phyloP scores from a whole-genome alignment of 2,888 invertebrate species.

The Zaprionus lineosus region DNA sequence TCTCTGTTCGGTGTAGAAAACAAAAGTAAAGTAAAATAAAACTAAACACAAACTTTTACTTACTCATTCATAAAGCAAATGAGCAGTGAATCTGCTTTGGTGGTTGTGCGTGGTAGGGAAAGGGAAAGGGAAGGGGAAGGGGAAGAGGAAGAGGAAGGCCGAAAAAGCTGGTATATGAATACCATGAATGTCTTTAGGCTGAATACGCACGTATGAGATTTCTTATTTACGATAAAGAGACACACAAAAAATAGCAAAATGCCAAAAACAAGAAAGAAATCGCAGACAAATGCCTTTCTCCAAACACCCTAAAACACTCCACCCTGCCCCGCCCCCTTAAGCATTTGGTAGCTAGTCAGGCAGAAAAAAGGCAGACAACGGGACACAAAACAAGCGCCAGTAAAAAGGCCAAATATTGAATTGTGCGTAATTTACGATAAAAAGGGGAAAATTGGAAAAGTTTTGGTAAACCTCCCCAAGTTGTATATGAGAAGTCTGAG shows the following conservation, averaged over 20 bases:
- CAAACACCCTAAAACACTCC: neutral
- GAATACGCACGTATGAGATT: slow-evolving; percentile 77
- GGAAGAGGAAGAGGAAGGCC: slow-evolving; percentile 3
- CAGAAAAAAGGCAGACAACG: slow-evolving; percentile 73
- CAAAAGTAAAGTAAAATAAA: slow-evolving; percentile 44
- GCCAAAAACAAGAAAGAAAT: slow-evolving; percentile 57
- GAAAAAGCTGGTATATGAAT: no score
- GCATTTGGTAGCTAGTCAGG: slow-evolving; percentile 56
- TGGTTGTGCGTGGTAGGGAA: neutral
- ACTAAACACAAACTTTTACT: slow-evolving; percentile 61
- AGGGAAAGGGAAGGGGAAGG: neutral
- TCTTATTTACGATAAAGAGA: slow-evolving; percentile 80
- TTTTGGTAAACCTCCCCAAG: slow-evolving; percentile 44
- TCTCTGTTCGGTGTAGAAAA: slow-evolving; percentile 3
- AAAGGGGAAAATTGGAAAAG: slow-evolving; percentile 81
- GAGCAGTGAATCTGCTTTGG: slow-evolving; percentile 21
- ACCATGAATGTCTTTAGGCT: slow-evolving; percentile 42
- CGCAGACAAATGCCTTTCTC: slow-evolving; percentile 42
- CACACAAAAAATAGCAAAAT: slow-evolving; percentile 73
- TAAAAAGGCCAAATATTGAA: slow-evolving; percentile 79
- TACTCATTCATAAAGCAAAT: slow-evolving; percentile 63
- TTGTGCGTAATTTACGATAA: slow-evolving; percentile 80
- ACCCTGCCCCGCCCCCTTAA: neutral
- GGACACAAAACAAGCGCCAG: slow-evolving; percentile 61
- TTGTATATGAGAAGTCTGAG: slow-evolving; percentile 16